Conservation (phyloP, 2,113 vertebrate genomes). For the Vulpes vulpes region DNA sequence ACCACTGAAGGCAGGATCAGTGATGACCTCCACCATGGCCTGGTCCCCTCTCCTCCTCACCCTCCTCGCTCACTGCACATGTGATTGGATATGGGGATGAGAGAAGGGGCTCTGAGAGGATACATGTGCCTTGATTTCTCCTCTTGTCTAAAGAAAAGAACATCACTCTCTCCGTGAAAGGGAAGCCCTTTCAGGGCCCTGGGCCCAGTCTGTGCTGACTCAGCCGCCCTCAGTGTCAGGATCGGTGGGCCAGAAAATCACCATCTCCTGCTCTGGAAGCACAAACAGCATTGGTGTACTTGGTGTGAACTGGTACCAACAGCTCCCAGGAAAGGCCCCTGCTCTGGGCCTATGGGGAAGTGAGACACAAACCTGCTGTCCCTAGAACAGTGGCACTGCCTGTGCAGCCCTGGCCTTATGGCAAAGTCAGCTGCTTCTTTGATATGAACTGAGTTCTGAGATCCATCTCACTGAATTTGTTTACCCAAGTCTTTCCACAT, state of each 20-base stretch:
- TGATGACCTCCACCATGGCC: too few relatives aligned
- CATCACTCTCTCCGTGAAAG: too few relatives aligned
- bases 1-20: too few relatives aligned
- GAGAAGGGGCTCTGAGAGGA: too few relatives aligned
- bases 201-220: not conserved
- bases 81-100: too few relatives aligned
- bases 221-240: not conserved
- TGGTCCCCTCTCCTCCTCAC: too few relatives aligned
- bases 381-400: not conserved
- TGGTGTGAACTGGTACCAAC: too few relatives aligned
- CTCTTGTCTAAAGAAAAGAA: too few relatives aligned
- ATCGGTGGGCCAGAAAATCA: not conserved
- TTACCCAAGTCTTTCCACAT: not conserved
- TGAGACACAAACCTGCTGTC: not conserved
- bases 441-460: not conserved
- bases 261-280: too few relatives aligned
- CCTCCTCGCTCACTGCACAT: too few relatives aligned
- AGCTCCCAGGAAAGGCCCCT: not conserved
- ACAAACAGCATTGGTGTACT: not conserved
- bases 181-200: too few relatives aligned
- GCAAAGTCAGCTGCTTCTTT: not conserved
- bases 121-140: too few relatives aligned
- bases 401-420: not conserved
- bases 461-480: not conserved
- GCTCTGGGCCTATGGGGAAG: not conserved